phyloP scores from a whole-genome alignment of 2,797 vertebrate species.

The Pygocentrus nattereri region DNA sequence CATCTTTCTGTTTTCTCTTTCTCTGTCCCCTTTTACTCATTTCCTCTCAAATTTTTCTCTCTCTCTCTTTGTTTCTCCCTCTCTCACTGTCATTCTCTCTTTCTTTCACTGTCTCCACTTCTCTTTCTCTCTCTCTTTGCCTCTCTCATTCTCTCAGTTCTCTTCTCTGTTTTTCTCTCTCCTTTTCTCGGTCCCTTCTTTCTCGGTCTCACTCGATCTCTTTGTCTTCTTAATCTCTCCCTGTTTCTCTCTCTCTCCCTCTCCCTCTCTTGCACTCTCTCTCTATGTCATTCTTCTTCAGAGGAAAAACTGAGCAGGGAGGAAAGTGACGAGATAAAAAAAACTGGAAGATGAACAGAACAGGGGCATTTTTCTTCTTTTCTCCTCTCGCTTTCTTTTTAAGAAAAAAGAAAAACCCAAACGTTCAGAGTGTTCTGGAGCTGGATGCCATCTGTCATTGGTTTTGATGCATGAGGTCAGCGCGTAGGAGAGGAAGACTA shows the following conservation, averaged over 20 bases:
- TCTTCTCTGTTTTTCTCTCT: background rate
- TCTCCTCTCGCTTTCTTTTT: background rate
- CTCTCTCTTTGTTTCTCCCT: constrained; percentile 54
- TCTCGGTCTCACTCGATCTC: constrained; percentile 1
- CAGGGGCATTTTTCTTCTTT: constrained; percentile 23
- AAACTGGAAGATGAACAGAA: constrained; percentile 31
- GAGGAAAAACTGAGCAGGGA: constrained; percentile 42
- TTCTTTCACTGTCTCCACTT: too few species aligned
- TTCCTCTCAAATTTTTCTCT: constrained; percentile 31
- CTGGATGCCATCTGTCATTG: constrained; percentile 73
- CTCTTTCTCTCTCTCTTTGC: constrained; percentile 58
- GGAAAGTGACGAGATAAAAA: constrained; percentile 42
- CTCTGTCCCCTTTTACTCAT: background rate
- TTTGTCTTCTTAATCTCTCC: background rate
- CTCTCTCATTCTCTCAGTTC: constrained; percentile 50
- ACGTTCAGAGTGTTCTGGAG: constrained; percentile 62
- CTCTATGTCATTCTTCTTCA: constrained; percentile 7
- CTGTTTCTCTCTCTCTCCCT: background rate
- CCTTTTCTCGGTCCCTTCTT: background rate
- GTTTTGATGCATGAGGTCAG: constrained; percentile 78
- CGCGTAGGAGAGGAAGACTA: constrained; percentile 70
- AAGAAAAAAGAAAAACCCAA: constrained; percentile 15
- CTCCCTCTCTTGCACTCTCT: background rate
- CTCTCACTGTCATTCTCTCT: constrained; percentile 41
- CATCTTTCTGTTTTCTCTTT: background rate